phyloP scores from a whole-genome alignment of 2,113 vertebrate species.

The Sylvia atricapilla region DNA sequence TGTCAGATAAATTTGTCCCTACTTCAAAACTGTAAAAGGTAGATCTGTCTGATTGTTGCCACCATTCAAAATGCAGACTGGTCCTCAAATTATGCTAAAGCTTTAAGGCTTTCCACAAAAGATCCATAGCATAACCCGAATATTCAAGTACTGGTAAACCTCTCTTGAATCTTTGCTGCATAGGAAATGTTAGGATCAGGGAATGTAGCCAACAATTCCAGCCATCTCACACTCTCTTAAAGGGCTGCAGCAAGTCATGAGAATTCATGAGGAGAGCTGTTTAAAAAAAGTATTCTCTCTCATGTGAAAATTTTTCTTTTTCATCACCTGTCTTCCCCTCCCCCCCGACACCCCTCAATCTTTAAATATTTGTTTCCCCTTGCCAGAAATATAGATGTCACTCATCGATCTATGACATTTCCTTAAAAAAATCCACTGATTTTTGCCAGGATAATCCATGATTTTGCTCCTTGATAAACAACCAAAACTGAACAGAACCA shows the following conservation, averaged over 20 bases:
- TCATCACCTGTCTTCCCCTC: not conserved
- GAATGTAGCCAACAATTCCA: not conserved
- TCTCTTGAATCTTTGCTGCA: not conserved
- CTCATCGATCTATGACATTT: not conserved
- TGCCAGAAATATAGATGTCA: not conserved
- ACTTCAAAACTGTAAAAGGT: not conserved
- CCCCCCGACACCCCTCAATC: fast-evolving
- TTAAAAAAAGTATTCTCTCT: not conserved
- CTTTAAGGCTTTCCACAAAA: not conserved
- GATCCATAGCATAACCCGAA: not conserved
- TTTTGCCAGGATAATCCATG: not conserved
- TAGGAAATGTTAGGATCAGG: constrained; percentile 3
- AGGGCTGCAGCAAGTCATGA: not conserved
- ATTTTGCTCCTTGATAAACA: not conserved
- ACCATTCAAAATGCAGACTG: not conserved
- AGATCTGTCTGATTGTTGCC: not conserved
- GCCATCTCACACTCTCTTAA: not conserved
- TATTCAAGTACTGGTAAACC: not conserved
- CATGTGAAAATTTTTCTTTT: not conserved
- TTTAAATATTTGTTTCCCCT: not conserved
- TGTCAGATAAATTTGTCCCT: constrained; percentile 4
- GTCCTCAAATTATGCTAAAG: not conserved
- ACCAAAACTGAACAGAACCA: not conserved
- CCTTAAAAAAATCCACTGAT: not conserved
- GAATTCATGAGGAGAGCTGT: not conserved